Evolutionary conservation across 2,113 vertebrate species (phyloP), one percentile per base, ranked within the genome.

Genomic region (Ia io): DNA sequence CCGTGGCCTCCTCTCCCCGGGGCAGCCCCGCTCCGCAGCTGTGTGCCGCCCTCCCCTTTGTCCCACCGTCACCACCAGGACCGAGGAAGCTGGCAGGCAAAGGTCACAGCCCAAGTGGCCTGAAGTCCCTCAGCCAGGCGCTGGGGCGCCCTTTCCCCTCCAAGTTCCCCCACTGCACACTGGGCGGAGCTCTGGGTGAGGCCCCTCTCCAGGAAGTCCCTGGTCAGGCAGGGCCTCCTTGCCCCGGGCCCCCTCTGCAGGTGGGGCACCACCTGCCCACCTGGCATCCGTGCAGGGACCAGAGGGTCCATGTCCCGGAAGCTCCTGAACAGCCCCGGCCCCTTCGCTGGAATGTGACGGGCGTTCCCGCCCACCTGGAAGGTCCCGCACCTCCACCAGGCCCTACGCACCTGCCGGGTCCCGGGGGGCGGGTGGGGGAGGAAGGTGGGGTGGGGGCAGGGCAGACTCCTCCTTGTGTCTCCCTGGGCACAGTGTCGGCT

Each of bases 321-420:
- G 18, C 16, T 51, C 32, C 47, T 20, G 32, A 9, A 18, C 1
- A 9, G 40, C 22, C 23, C 37, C 11, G 42, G 37, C 37, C 59
- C 0, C 0, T 3, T 1, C 6, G n/a, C 53, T 35, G 63, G 40
- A 2, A 23, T 2, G 17, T 8, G 30, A 28, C 4, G 6, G 3
- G 16, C 7, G 25, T 1, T 25, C 18, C 69, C 25, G 23, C 44
- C 61, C 9, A 25, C 28, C 30, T 0, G 22, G 12, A 0, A 17
- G 80, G 12, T 12, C 53, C 82, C 20, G 22, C 1, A 59, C 37
- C 28, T 40, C 59, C 32, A 1, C 74, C 56, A 61, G 67, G 37
- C 37, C 37, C 37, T 37, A 37, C 37, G 37, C 37, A 37, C 37
- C 37, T 37, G 37, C 23, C 37, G 9, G 76, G n/a, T 32, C 51